Conservation (phyloP, 2,797 vertebrate species). For the Dicrostonyx torquatus region DNA sequence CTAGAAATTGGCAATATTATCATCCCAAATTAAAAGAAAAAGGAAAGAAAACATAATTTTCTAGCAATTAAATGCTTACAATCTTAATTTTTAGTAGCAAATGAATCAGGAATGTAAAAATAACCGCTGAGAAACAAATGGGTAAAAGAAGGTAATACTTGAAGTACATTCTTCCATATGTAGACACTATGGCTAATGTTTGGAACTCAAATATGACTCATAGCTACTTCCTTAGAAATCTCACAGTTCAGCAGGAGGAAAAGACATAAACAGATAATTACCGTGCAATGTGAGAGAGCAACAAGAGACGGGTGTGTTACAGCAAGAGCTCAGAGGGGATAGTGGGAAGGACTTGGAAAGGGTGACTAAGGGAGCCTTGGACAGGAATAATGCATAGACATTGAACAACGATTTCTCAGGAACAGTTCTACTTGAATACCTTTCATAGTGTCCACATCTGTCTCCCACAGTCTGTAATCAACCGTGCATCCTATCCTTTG, state of each 20-base stretch:
- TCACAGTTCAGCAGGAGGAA: slow-evolving; percentile 56
- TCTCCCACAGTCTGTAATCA: background rate
- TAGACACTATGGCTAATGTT: background rate
- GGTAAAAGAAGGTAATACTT: background rate
- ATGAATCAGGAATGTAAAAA: background rate
- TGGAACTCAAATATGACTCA: slow-evolving; percentile 52
- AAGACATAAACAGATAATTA: slow-evolving; percentile 44
- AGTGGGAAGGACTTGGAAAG: background rate
- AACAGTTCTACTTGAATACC: background rate
- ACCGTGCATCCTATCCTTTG: accelerated
- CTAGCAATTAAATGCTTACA: background rate
- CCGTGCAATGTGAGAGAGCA: background rate
- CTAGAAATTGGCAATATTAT: accelerated
- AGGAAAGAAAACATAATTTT: background rate
- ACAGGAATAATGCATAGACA: background rate
- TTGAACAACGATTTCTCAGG: background rate
- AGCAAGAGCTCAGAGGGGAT: accelerated
- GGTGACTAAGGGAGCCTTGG: background rate
- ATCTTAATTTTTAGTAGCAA: background rate
- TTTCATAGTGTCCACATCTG: accelerated
- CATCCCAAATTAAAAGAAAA: background rate
- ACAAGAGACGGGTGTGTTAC: background rate
- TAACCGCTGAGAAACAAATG: background rate
- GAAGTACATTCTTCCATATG: slow-evolving; percentile 26
- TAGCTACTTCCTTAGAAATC: slow-evolving; percentile 54